A percentile compares a stretch with the other conserved stretches of the same genome.
Conservation (phyloP, 2,113 vertebrate species). For the Rallus limicola region DNA sequence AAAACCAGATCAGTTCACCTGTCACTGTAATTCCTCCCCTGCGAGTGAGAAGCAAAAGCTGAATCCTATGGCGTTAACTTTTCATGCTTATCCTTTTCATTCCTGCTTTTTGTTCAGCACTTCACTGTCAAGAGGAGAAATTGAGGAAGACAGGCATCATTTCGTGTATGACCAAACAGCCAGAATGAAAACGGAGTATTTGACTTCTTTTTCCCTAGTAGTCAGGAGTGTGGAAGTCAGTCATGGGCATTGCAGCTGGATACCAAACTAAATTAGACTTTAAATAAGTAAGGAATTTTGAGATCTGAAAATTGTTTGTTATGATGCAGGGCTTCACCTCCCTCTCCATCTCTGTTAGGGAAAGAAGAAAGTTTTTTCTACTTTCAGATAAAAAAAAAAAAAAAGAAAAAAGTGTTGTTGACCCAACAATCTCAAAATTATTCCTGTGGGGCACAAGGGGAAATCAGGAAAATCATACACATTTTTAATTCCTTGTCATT, state of each 20-base stretch:
- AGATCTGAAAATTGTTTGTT: background rate
- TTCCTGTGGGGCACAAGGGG: background rate
- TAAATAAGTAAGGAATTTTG: background rate
- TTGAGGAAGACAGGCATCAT: slow-evolving; percentile 1
- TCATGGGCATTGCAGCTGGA: background rate
- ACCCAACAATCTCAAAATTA: background rate
- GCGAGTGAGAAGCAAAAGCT: background rate
- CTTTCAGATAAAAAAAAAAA: background rate
- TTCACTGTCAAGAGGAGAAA: slow-evolving; percentile 18
- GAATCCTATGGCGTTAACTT: background rate
- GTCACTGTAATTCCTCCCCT: slow-evolving; percentile 1
- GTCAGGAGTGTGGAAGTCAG: background rate
- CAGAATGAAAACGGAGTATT: background rate
- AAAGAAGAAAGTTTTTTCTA: background rate
- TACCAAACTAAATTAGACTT: background rate
- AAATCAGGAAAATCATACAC: background rate
- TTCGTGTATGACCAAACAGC: slow-evolving; percentile 8
- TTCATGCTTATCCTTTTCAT: background rate
- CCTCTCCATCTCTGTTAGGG: background rate
- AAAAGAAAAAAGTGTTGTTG: background rate
- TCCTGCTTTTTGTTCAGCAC: slow-evolving; percentile 2
- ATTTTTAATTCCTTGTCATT: slow-evolving; percentile 9
- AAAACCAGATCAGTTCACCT: slow-evolving; percentile 19
- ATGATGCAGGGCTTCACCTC: background rate
- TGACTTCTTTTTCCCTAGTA: background rate